A percentile compares a stretch with the other conserved stretches of the same genome.
These are phyloP conservation scores for Epinephelus lanceolatus DNA, from an alignment of 2,113 vertebrate species.

Conservation along the genomic window DNA sequence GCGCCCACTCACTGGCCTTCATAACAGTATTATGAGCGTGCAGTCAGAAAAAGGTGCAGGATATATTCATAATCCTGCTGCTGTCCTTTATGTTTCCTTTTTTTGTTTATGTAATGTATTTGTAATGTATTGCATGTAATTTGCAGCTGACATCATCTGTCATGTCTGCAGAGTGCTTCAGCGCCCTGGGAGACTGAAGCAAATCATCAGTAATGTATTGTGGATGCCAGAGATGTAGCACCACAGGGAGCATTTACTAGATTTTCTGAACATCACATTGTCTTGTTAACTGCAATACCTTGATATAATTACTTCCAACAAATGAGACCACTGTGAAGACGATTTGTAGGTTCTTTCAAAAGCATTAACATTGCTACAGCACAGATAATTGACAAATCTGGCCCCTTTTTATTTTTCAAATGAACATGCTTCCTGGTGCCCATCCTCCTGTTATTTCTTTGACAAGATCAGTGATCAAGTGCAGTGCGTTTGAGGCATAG, in stretches of 20 bases:
- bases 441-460: not conserved
- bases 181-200: conserved; percentile 10
- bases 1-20: conserved; percentile 3
- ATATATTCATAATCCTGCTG: not conserved
- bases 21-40: not conserved
- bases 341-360: not conserved
- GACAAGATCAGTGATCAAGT: not conserved
- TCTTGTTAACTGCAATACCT: conserved; percentile 50
- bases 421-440: not conserved
- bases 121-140: conserved; percentile 23
- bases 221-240: conserved; percentile 30
- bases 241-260: conserved; percentile 24
- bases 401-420: not conserved
- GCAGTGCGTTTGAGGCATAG: not conserved
- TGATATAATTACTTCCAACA: conserved; percentile 40
- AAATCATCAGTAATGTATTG: conserved; percentile 43
- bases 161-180: conserved; percentile 6
- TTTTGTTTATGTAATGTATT: conserved; percentile 16
- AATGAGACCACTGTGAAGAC: conserved; percentile 28
- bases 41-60: not conserved
- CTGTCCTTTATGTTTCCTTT: not conserved
- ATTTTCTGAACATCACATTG: conserved; percentile 42
- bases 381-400: not conserved
- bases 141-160: conserved; percentile 15
- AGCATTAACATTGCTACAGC: not conserved